Evolutionary conservation across 2,113 vertebrate species (phyloP).

Genomic region (Cisticola juncidis): DNA sequence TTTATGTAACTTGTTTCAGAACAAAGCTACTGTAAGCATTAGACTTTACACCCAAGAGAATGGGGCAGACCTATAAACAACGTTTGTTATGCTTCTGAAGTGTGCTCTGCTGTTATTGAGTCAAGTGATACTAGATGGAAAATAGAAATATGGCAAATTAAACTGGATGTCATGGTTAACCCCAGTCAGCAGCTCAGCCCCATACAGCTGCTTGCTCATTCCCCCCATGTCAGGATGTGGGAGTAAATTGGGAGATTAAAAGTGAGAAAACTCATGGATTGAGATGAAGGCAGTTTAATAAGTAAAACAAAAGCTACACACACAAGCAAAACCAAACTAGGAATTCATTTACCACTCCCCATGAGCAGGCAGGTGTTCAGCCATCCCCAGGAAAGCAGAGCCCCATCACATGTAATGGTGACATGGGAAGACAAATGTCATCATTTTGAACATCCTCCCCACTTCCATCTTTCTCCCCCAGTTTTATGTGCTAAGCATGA

Average conservation of each 20-base stretch:
- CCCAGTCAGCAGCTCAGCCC: not conserved
- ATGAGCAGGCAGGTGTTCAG: not conserved
- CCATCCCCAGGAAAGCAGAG: too few species aligned
- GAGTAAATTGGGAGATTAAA: not conserved
- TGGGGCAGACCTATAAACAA: not conserved
- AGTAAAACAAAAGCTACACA: not conserved
- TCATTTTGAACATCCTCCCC: not conserved
- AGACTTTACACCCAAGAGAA: not conserved
- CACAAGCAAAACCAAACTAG: not conserved
- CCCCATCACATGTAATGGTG: accelerated
- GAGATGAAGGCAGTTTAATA: not conserved
- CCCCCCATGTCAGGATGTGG: not conserved
- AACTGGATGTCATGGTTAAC: not conserved
- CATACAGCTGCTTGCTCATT: not conserved
- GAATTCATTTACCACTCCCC: not conserved
- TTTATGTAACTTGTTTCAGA: not conserved
- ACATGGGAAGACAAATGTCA: not conserved
- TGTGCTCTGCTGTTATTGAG: not conserved
- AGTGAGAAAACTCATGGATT: not conserved
- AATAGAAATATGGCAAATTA: not conserved
- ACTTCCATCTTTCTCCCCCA: not conserved
- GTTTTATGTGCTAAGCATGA: not conserved
- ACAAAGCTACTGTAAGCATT: not conserved
- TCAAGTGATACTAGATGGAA: not conserved
- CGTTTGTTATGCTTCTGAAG: not conserved